Evolutionary conservation across 2,113 vertebrate species (phyloP).

Genomic region (Eclectus roratus): DNA sequence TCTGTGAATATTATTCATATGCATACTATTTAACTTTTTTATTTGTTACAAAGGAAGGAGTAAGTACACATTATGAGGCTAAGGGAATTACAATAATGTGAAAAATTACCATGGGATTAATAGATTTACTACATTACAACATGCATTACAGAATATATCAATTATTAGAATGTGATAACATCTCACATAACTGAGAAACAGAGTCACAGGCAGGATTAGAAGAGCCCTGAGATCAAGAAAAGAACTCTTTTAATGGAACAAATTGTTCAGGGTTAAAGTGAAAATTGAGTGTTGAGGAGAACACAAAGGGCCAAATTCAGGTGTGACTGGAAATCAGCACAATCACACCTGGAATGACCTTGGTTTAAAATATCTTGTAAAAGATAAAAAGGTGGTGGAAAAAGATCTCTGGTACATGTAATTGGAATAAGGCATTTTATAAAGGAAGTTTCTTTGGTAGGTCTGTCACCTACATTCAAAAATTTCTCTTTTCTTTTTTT

Average conservation of each 20-base stretch:
- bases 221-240: slow-evolving; percentile 35
- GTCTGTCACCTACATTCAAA: not conserved
- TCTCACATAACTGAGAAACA: slow-evolving; percentile 38
- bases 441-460: not conserved
- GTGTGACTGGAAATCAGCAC: not conserved
- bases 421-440: not conserved
- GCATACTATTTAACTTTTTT: not conserved
- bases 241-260: slow-evolving; percentile 23
- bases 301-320: not conserved
- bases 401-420: not conserved
- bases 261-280: slow-evolving; percentile 41
- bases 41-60: not conserved
- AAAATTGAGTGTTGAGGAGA: slow-evolving; percentile 36
- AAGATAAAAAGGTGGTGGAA: not conserved
- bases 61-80: not conserved
- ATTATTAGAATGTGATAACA: not conserved
- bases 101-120: not conserved
- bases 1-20: not conserved
- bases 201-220: slow-evolving; percentile 38
- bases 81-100: not conserved
- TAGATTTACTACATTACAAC: not conserved
- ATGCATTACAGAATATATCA: not conserved
- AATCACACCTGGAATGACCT: not conserved
- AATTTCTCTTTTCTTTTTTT: not conserved
- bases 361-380: not conserved